Conservation (phyloP, 1,140 invertebrate genomes). For the Caenorhabditis inopinata region DNA sequence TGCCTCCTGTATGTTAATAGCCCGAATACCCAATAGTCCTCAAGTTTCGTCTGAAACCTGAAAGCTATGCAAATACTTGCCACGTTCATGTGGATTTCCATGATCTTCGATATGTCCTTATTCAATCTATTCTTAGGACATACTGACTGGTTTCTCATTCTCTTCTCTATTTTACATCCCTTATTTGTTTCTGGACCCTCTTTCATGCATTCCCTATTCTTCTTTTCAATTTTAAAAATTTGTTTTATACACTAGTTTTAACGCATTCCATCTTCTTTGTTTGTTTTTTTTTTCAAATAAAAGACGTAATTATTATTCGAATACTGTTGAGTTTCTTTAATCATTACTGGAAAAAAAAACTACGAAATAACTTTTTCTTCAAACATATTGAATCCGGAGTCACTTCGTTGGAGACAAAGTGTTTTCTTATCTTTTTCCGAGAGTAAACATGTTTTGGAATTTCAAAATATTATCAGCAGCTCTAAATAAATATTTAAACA, state of each 20-base stretch:
- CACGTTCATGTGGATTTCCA: constrained; percentile 4
- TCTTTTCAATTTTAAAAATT: not conserved
- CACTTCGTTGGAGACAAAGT: too few relatives aligned
- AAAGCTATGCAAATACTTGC: constrained; percentile 12
- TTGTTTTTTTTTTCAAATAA: not conserved
- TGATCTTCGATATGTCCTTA: not conserved
- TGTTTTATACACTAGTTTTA: too few relatives aligned
- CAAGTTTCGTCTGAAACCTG: too few relatives aligned
- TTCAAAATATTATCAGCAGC: too few relatives aligned
- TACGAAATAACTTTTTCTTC: too few relatives aligned
- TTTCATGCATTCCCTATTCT: not conserved
- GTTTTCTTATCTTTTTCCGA: too few relatives aligned
- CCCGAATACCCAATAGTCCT: too few relatives aligned
- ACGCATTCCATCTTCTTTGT: not conserved
- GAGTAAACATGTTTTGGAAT: too few relatives aligned
- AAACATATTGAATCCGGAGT: too few relatives aligned
- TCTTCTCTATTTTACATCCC: not conserved
- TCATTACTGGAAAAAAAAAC: too few relatives aligned
- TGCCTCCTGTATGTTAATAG: too few relatives aligned
- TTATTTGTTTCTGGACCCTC: not conserved
- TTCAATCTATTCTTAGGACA: not conserved
- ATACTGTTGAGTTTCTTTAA: not conserved
- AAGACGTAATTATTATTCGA: not conserved
- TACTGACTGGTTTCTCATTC: constrained; percentile 21
- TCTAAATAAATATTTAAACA: too few relatives aligned